A percentile compares a stretch with the other conserved stretches of the same genome.
These are phyloP conservation scores for Echeneis naucrates DNA, from an alignment of 2,797 vertebrate species.

Conservation along the genomic window DNA sequence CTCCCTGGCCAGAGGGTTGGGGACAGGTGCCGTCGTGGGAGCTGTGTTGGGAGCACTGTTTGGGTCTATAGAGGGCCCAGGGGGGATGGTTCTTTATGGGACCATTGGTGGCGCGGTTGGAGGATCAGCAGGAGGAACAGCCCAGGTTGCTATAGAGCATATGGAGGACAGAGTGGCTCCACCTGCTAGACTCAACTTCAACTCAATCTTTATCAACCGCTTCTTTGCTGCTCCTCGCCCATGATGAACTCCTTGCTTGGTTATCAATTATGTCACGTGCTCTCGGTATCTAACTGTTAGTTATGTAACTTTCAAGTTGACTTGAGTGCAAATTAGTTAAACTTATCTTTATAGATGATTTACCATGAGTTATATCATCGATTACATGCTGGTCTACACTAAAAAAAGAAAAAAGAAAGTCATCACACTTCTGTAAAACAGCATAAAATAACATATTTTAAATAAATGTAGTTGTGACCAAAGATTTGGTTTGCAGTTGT, in stretches of 20 bases:
- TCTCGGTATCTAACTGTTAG: neutral
- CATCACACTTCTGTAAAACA: constrained; percentile 1
- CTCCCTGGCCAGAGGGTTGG: constrained; percentile 76
- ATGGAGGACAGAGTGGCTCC: constrained; percentile 79
- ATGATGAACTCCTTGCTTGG: constrained; percentile 21
- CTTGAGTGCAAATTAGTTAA: neutral
- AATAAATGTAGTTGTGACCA: constrained; percentile 40
- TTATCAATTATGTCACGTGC: neutral
- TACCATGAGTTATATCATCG: neutral
- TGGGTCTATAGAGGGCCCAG: constrained; percentile 79
- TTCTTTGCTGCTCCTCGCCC: constrained; percentile 74
- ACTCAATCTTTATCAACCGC: constrained; percentile 83
- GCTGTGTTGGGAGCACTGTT: constrained; percentile 77
- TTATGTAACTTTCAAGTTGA: neutral
- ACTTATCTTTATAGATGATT: neutral
- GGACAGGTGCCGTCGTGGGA: constrained; percentile 75
- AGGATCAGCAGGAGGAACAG: constrained; percentile 79
- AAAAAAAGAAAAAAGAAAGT: no score
- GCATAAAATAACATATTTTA: constrained; percentile 6
- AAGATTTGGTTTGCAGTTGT: neutral
- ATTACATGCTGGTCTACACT: neutral
- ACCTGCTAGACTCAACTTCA: constrained; percentile 78
- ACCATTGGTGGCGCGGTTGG: constrained; percentile 79
- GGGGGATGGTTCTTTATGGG: constrained; percentile 80
- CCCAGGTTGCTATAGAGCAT: constrained; percentile 82